A percentile compares a stretch with the other conserved stretches of the same genome.
phyloP scores from a whole-genome alignment of 2,888 invertebrate genomes.

The Drosophila merina region DNA sequence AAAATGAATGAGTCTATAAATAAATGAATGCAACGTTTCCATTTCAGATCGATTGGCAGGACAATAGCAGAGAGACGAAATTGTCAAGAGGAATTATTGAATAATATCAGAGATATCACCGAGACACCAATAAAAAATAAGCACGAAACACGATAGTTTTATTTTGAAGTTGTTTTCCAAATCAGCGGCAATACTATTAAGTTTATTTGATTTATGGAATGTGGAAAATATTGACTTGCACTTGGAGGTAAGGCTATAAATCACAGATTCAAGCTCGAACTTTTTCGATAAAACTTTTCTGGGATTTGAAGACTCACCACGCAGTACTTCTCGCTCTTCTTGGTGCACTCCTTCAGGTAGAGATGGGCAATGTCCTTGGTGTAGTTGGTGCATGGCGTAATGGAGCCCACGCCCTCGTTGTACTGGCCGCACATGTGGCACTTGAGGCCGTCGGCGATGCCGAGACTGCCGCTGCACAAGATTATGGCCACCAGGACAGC shows the following conservation, averaged over 20 bases:
- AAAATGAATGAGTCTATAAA: slow-evolving; percentile 47
- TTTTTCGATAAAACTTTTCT: slow-evolving; percentile 1
- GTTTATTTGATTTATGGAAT: slow-evolving; percentile 1
- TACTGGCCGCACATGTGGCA: slow-evolving; percentile 93
- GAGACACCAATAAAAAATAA: neutral
- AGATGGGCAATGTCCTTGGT: slow-evolving; percentile 87
- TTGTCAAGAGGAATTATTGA: neutral
- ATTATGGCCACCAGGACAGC: slow-evolving; percentile 66
- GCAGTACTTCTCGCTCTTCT: slow-evolving; percentile 87
- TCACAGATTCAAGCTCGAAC: neutral
- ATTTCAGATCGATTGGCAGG: slow-evolving; percentile 28
- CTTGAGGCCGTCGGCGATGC: slow-evolving; percentile 83
- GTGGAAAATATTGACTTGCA: neutral
- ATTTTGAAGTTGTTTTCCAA: neutral
- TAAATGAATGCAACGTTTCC: slow-evolving; percentile 46
- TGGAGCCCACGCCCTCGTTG: slow-evolving; percentile 93
- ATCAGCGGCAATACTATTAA: neutral
- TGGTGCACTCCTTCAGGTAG: slow-evolving; percentile 88
- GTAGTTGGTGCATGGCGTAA: slow-evolving; percentile 92
- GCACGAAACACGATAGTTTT: neutral
- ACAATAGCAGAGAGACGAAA: neutral
- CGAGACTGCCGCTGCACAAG: slow-evolving; percentile 70
- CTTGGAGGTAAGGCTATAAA: neutral
- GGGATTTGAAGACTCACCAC: slow-evolving; percentile 87
- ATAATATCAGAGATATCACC: neutral